Conservation (phyloP, 1,140 invertebrate genomes). For the Teleogryllus occipitalis region DNA sequence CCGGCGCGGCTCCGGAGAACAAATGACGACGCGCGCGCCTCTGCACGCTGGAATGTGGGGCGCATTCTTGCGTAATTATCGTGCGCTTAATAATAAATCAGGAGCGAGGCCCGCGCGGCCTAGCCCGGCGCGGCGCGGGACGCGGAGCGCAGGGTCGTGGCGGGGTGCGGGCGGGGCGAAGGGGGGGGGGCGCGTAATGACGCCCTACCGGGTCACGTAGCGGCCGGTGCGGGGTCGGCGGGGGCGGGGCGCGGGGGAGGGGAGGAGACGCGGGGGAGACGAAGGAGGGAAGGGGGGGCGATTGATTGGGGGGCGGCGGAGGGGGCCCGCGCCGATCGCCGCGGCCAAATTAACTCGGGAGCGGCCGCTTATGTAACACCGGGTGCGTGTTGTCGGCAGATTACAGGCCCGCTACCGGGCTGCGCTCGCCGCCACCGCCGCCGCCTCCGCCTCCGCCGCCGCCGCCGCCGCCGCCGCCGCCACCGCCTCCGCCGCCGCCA, state of each 20-base stretch:
- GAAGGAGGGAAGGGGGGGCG: background rate
- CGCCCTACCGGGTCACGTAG: background rate
- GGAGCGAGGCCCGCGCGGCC: background rate
- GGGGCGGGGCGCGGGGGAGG: background rate
- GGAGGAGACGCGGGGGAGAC: background rate
- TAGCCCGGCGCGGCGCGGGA: background rate
- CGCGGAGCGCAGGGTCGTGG: background rate
- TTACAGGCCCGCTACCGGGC: background rate
- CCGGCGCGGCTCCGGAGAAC: background rate
- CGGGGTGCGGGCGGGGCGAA: background rate
- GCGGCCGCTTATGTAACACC: background rate
- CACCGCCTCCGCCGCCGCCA: too few relatives aligned
- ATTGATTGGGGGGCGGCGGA: background rate
- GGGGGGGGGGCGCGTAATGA: background rate
- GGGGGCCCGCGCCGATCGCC: background rate
- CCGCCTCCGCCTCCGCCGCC: too few relatives aligned
- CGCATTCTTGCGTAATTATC: background rate
- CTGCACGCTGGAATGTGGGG: background rate
- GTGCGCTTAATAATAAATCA: slow-evolving; percentile 5
- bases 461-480: too few relatives aligned
- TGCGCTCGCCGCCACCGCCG: too few relatives aligned
- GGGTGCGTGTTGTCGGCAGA: background rate
- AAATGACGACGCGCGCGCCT: background rate
- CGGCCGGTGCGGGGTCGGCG: background rate
- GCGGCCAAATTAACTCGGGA: background rate